phyloP scores from a whole-genome alignment of 2,797 vertebrate species.

The Gobionotothen gibberifrons region DNA sequence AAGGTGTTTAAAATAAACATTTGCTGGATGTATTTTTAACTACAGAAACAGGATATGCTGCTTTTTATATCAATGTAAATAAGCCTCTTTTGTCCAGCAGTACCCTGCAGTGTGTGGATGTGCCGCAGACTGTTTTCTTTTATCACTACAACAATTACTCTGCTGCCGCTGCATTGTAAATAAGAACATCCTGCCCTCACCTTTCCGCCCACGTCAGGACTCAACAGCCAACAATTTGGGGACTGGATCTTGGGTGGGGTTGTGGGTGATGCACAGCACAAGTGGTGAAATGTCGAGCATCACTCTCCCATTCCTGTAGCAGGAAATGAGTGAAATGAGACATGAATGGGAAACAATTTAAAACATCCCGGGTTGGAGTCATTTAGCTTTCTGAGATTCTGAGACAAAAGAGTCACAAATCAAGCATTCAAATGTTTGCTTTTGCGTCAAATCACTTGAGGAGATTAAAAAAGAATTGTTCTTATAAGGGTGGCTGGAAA shows the following conservation, averaged over 20 bases:
- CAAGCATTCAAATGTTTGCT: conserved; percentile 36
- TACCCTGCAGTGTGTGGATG: conserved; percentile 77
- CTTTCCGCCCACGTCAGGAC: conserved; percentile 58
- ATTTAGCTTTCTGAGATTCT: conserved; percentile 16
- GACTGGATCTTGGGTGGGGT: conserved; percentile 5
- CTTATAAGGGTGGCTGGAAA: neutral
- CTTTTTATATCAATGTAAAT: conserved; percentile 85
- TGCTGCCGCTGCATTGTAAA: conserved; percentile 56
- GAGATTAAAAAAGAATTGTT: conserved; percentile 2
- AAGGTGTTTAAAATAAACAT: conserved; percentile 67
- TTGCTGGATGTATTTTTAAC: conserved; percentile 78
- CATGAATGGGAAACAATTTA: conserved; percentile 42
- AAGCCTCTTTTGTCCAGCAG: conserved; percentile 70
- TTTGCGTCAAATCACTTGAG: neutral
- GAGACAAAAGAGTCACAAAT: conserved; percentile 26
- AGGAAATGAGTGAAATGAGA: conserved; percentile 29
- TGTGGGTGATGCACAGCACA: neutral
- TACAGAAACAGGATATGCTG: conserved; percentile 77
- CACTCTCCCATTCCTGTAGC: conserved; percentile 1
- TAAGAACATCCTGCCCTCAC: conserved; percentile 79
- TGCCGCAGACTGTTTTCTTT: conserved; percentile 78
- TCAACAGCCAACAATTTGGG: conserved; percentile 30
- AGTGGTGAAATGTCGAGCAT: conserved; percentile 1
- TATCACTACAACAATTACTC: conserved; percentile 70
- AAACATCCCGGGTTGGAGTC: conserved; percentile 2